Conservation (phyloP, 2,888 invertebrate species). For the Hirtodrosophila confusa region DNA sequence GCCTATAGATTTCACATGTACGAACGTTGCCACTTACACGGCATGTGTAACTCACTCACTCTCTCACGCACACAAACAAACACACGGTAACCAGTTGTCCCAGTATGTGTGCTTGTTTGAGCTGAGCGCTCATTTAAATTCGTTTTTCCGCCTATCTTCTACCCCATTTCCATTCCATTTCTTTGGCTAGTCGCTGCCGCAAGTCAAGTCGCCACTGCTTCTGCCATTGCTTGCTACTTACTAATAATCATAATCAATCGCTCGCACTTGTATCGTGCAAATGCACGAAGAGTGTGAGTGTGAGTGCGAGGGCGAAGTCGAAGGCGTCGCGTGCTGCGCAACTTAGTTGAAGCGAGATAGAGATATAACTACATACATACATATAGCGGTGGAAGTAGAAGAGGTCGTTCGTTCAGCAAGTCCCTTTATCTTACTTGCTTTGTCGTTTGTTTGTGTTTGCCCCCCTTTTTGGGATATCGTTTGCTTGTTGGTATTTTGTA, state of each 20-base stretch:
- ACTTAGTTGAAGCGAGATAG: constrained; percentile 45
- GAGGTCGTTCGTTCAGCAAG: constrained; percentile 41
- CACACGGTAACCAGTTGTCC: constrained; percentile 50
- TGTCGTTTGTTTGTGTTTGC: constrained; percentile 72
- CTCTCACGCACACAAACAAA: constrained; percentile 31
- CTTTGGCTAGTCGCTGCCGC: constrained; percentile 53
- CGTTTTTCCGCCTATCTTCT: constrained; percentile 65
- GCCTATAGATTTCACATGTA: constrained; percentile 75
- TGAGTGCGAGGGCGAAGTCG: constrained; percentile 14
- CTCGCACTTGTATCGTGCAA: constrained; percentile 75
- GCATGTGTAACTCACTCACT: constrained; percentile 55
- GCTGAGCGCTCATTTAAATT: constrained; percentile 71
- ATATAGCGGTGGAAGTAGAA: constrained; percentile 22
- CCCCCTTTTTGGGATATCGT: constrained; percentile 49
- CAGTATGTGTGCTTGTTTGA: constrained; percentile 29
- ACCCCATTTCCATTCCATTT: constrained; percentile 43
- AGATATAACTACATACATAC: background rate
- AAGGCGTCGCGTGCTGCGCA: constrained; percentile 29
- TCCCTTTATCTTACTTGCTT: constrained; percentile 60
- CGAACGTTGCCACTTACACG: constrained; percentile 63
- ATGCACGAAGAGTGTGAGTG: constrained; percentile 42
- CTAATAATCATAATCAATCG: constrained; percentile 79
- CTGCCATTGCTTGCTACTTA: constrained; percentile 58
- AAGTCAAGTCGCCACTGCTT: constrained; percentile 46
- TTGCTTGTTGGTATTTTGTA: constrained; percentile 49